Conservation (phyloP, 2,888 invertebrate species). For the Abrostola triplasia region DNA sequence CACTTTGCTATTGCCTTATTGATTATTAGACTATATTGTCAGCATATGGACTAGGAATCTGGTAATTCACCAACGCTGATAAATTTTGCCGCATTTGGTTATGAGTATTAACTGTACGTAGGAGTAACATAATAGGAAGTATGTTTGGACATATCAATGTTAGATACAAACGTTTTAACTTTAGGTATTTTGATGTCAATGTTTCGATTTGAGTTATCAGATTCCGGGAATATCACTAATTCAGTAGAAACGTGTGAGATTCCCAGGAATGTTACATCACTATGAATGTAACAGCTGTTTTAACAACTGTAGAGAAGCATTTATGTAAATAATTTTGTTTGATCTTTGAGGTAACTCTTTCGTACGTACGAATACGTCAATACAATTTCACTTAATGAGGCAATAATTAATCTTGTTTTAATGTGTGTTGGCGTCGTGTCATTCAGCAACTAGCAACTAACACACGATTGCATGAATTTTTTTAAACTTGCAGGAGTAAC, state of each 20-base stretch:
- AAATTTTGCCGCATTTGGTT: not conserved
- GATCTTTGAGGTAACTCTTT: not conserved
- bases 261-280: not conserved
- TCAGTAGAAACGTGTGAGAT: not conserved
- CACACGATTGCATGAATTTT: too few relatives aligned
- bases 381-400: too few relatives aligned
- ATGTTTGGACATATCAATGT: not conserved
- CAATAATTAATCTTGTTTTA: too few relatives aligned
- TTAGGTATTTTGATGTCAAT: not conserved
- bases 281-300: not conserved
- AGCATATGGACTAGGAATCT: constrained; percentile 1
- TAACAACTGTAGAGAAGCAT: not conserved
- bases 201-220: not conserved
- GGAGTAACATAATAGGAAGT: not conserved
- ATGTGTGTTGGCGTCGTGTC: too few relatives aligned
- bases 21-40: constrained; percentile 48
- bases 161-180: not conserved
- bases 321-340: not conserved
- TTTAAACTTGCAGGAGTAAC: too few relatives aligned
- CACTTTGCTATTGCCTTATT: constrained; percentile 53
- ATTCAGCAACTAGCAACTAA: too few relatives aligned
- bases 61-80: constrained; percentile 3
- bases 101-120: not conserved
- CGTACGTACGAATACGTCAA: too few relatives aligned
- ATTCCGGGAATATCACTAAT: not conserved